Evolutionary conservation across 2,113 vertebrate genomes (phyloP).

Genomic region (Tinamus guttatus): DNA sequence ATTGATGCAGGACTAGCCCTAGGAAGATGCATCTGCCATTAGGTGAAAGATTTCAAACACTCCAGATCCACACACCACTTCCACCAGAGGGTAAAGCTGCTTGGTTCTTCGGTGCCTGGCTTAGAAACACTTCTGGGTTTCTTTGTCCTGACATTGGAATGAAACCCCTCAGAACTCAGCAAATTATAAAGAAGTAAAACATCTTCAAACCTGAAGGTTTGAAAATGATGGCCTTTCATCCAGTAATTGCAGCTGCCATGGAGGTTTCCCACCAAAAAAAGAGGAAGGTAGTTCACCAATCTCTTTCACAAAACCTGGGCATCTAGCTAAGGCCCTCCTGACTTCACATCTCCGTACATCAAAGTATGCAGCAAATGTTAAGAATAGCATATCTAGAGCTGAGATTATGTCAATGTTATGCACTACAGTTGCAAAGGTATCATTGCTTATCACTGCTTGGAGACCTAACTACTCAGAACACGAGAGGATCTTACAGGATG

Average conservation of each 20-base stretch:
- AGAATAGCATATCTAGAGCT: background rate
- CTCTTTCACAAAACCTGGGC: background rate
- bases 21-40: background rate
- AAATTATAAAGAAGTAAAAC: background rate
- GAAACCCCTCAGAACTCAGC: background rate
- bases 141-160: background rate
- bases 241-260: background rate
- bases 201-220: background rate
- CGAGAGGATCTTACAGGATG: background rate
- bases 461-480: background rate
- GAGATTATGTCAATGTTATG: background rate
- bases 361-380: background rate
- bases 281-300: too few species aligned
- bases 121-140: background rate
- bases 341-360: background rate
- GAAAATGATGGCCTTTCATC: background rate
- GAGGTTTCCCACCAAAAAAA: background rate
- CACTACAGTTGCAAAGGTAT: background rate
- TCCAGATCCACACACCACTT: background rate
- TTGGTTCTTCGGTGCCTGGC: background rate
- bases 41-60: background rate
- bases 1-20: background rate
- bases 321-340: background rate
- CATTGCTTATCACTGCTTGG: background rate
- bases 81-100: background rate